phyloP scores from a whole-genome alignment of 2,888 invertebrate genomes.

The Atrina japonica region DNA sequence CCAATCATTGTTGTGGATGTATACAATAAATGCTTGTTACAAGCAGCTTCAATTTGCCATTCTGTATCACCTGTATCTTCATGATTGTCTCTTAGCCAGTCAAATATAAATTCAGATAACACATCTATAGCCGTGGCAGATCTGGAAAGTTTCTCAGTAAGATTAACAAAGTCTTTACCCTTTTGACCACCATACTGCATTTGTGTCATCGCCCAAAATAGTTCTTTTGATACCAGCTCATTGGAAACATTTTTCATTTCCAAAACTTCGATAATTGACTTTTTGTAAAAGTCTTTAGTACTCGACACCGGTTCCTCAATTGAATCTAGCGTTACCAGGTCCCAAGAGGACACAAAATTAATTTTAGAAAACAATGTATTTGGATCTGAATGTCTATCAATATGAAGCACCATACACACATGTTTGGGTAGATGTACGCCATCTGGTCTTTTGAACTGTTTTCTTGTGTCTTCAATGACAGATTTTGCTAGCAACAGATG shows the following conservation, averaged over 20 bases:
- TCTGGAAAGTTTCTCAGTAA: no score
- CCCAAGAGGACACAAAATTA: slow-evolving; percentile 57
- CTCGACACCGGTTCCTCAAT: slow-evolving; percentile 38
- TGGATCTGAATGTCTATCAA: slow-evolving; percentile 9
- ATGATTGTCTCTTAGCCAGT: slow-evolving; percentile 38
- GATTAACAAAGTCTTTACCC: no score
- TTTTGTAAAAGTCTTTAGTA: slow-evolving; percentile 30
- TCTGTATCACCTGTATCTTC: slow-evolving; percentile 10
- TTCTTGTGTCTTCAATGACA: slow-evolving; percentile 42
- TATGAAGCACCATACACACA: slow-evolving; percentile 25
- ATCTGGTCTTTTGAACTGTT: not conserved
- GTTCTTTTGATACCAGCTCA: slow-evolving; percentile 42
- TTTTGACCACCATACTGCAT: slow-evolving; percentile 49
- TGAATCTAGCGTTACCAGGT: slow-evolving; percentile 50
- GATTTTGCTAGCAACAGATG: slow-evolving; percentile 56
- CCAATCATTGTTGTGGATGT: slow-evolving; percentile 39
- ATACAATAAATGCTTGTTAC: slow-evolving; percentile 38
- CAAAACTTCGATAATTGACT: slow-evolving; percentile 40
- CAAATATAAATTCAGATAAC: slow-evolving; percentile 39
- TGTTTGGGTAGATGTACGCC: not conserved
- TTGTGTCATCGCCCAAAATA: slow-evolving; percentile 57
- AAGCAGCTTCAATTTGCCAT: slow-evolving; percentile 50
- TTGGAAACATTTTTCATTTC: slow-evolving; percentile 32
- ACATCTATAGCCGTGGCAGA: no score
- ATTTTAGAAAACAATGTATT: slow-evolving; percentile 37